Base-by-base conservation (phyloP, 1,140 invertebrate genomes). In the Druon quercuslanigerum region DNA sequence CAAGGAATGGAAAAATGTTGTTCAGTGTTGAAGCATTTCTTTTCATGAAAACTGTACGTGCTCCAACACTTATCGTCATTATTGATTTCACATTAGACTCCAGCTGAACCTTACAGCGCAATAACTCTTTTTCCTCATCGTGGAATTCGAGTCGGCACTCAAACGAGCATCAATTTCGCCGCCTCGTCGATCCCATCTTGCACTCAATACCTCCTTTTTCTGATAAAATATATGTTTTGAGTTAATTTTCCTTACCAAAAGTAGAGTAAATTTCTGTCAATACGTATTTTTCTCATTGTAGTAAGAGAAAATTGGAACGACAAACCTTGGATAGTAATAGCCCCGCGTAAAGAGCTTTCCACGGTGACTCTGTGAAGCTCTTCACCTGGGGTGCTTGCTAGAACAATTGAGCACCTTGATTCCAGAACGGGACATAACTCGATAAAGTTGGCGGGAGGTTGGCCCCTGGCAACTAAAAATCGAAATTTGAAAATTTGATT, bases 41-140 rank as follows among this genome's bases (percentile, higher is more conserved):
- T 33, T 60, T 25, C 13, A 2, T 5, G 60, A 66, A 66, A 20
- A 9, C 11, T 66, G 60, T n/a, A 66, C 60, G 60, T 66, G 60
- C 25, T 33, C n/a, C n/a, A 66, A 66, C 60, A 66, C 60, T 40
- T 66, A 66, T 66, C 60, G 60, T 66, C 60, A 66, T 66, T 66
- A 66, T 66, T 40, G 60, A 66, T 66, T 66, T 66, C 40, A 66
- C 60, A 66, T 66, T 66, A 66, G 60, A 66, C 33, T n/a, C 60
- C 7, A 33, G 60, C 40, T 66, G 40, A 66, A 40, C 40, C 33
- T 20, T 14, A 46, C 60, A 33, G 60, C 60, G 60, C 60, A 66
- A 60, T 60, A 60, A 57, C 56, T 60, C 40, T 66, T 66, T 66
- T 33, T 66, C 60, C n/a, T 66, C 60, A 33, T 40, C 40, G 16